Conservation (phyloP, 2,113 vertebrate species). For the Haliaeetus leucogaster region DNA sequence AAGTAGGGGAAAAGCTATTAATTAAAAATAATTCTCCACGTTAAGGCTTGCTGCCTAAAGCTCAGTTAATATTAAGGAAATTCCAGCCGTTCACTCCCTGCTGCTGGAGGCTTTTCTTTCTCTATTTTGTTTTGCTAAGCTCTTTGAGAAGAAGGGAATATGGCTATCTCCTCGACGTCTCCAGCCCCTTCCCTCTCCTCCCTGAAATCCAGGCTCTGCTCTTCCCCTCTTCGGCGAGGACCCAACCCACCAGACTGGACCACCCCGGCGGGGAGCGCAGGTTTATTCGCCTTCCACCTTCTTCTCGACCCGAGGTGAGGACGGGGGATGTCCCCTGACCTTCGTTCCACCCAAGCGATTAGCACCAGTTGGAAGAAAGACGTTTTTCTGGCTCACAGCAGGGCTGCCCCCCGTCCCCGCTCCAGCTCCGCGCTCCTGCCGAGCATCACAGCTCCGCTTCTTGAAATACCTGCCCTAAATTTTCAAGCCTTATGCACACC, state of each 20-base stretch:
- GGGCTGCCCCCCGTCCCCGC: neutral
- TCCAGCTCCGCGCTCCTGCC: neutral
- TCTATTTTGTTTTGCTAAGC: constrained; percentile 47
- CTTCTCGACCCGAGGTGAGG: neutral
- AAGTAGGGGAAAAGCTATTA: constrained; percentile 40
- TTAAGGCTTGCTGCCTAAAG: constrained; percentile 40
- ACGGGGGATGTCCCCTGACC: neutral
- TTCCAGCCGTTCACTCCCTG: constrained; percentile 42
- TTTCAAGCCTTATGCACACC: neutral
- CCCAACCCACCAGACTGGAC: neutral
- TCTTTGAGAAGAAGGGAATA: neutral
- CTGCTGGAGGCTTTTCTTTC: constrained; percentile 33
- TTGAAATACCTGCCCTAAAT: neutral
- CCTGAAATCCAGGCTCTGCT: neutral
- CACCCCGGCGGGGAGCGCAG: neutral
- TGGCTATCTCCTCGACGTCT: accelerated
- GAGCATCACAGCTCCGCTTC: neutral
- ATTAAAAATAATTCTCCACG: constrained; percentile 56
- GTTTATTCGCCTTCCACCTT: neutral
- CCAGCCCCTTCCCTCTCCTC: neutral
- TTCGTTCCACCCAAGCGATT: neutral
- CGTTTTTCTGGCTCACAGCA: neutral
- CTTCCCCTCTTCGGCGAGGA: neutral
- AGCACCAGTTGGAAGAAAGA: neutral
- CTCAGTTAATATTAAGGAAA: constrained; percentile 56